A percentile compares a stretch with the other conserved stretches of the same genome.
Evolutionary conservation across 2,113 vertebrate species (phyloP).

Genomic region (Melanostigma gelatinosum): DNA sequence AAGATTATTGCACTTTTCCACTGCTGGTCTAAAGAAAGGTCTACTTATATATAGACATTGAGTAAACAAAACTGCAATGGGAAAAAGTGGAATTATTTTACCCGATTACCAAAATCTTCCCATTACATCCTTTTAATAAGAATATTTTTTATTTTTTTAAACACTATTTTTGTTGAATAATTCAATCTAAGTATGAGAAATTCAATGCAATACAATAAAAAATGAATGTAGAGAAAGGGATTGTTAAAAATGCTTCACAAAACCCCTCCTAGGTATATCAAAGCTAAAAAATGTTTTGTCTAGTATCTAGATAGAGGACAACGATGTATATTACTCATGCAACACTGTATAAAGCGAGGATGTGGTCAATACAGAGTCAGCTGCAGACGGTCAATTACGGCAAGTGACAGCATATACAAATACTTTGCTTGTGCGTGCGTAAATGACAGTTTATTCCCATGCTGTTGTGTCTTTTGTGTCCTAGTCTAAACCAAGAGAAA

Average conservation of each 20-base stretch:
- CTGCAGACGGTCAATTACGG: conserved; percentile 67
- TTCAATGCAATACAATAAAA: background rate
- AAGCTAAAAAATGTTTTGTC: conserved; percentile 62
- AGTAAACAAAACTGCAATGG: background rate
- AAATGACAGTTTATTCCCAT: conserved; percentile 69
- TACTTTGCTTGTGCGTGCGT: conserved; percentile 64
- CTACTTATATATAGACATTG: background rate
- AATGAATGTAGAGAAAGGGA: background rate
- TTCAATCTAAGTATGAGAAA: background rate
- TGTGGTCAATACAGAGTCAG: conserved; percentile 60
- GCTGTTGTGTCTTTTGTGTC: conserved; percentile 78
- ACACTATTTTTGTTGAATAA: background rate
- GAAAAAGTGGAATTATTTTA: background rate
- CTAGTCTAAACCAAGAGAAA: conserved; percentile 77
- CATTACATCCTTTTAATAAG: no score
- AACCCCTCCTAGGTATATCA: conserved; percentile 17
- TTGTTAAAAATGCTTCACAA: background rate
- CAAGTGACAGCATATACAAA: conserved; percentile 68
- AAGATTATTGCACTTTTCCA: background rate
- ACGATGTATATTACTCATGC: conserved; percentile 49
- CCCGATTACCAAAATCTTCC: background rate
- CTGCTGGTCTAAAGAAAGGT: background rate
- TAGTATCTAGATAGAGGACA: conserved; percentile 40
- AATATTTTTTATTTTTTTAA: background rate
- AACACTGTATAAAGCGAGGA: conserved; percentile 49